Base-by-base conservation (phyloP, 1,140 invertebrate species). In the Diorhabda carinulata region DNA sequence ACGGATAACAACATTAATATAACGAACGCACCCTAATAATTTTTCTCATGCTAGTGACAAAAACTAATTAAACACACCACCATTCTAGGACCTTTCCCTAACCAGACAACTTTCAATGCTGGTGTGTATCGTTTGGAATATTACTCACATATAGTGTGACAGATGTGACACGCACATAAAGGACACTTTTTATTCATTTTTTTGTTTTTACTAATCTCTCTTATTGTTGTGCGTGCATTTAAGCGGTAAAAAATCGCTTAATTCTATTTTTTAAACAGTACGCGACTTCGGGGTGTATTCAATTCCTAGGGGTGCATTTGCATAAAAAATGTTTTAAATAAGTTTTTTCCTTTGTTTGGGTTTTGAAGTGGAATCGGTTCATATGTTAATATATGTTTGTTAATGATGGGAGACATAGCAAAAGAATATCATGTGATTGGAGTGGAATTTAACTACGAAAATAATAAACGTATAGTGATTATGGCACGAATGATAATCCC, bases 271-370 rank as follows among this genome's bases (percentile, higher is more conserved):
- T 52, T 52, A n/a, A 6, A n/a, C 6, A n/a, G 47, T 52, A n/a
- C 47, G 6, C 4, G 6, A n/a, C 47, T 4, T n/a, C n/a, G 47
- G 47, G 25, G 25, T 25, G 25, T 25, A 25, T 25, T 25, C 25
- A 25, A 25, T 25, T 25, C 25, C 25, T 25, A 25, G 25, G 25
- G 47, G 4, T n/a, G n/a, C 3, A n/a, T 52, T 52, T 52, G 47
- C 47, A 52, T 52, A 52, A 52, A 52, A 52, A 52, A 52, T 52
- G 47, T 52, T 52, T 52, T 52, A 52, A 52, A 52, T 52, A 52
- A n/a, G 25, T 25, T 52, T 52, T 52, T 52, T 52, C n/a, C 47
- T 52, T 52, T 52, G 47, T 52, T 52, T 52, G 47, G 47, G 25
- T 52, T 52, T 52, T 52, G 47, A 52, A 52, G 47, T 52, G 47